A percentile compares a stretch with the other conserved stretches of the same genome.
phyloP scores from a whole-genome alignment of 1,140 invertebrate genomes.

The Sycobia sp. region DNA sequence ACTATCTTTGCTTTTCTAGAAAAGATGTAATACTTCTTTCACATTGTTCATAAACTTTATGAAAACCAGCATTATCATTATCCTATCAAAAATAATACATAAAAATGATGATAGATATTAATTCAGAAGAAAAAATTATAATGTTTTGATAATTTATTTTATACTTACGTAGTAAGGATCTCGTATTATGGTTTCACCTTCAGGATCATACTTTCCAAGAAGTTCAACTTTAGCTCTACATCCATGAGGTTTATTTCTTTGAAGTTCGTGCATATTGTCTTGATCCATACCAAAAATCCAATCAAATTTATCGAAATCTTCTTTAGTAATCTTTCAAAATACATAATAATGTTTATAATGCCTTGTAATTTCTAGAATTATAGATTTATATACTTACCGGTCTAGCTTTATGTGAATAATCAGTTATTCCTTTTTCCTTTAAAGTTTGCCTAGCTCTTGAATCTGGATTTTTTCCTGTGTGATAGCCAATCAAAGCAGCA shows the following conservation, averaged over 20 bases:
- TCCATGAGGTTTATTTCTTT: slow-evolving; percentile 65
- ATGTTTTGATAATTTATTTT: slow-evolving; percentile 3
- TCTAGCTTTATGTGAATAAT: slow-evolving; percentile 77
- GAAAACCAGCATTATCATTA: slow-evolving; percentile 67
- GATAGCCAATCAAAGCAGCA: slow-evolving; percentile 83
- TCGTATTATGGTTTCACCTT: slow-evolving; percentile 77
- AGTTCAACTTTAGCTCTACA: slow-evolving; percentile 74
- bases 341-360: neutral
- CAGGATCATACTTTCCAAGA: slow-evolving; percentile 80
- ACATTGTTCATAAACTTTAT: slow-evolving; percentile 74
- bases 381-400: slow-evolving; percentile 61
- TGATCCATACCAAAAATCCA: slow-evolving; percentile 94
- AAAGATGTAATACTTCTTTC: slow-evolving; percentile 70
- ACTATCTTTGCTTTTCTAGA: slow-evolving; percentile 45
- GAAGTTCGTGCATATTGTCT: slow-evolving; percentile 76
- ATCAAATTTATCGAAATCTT: slow-evolving; percentile 81
- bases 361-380: neutral
- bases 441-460: slow-evolving; percentile 74
- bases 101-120: neutral
- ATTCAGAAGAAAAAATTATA: neutral
- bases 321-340: slow-evolving; percentile 64
- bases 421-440: slow-evolving; percentile 70
- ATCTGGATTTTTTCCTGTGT: slow-evolving; percentile 83
- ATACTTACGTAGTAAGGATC: slow-evolving; percentile 85
- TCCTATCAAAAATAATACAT: slow-evolving; percentile 56